Conservation (phyloP, 2,797 vertebrate genomes). For the Pipistrellus nathusii region DNA sequence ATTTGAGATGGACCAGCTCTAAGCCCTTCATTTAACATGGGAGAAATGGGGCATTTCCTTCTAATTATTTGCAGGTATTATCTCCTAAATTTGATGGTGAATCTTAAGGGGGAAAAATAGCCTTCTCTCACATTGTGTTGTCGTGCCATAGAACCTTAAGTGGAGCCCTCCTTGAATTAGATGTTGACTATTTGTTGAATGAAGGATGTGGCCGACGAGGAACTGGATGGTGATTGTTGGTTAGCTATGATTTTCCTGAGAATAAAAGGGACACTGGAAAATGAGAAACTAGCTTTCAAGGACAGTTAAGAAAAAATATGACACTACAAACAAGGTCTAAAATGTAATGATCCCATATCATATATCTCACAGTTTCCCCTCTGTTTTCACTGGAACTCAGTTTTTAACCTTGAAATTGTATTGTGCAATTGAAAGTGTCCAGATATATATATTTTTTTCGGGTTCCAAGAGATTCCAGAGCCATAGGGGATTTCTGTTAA, state of each 20-base stretch:
- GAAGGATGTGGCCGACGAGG: neutral
- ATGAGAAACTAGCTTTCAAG: neutral
- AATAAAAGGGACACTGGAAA: neutral
- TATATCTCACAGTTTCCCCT: neutral
- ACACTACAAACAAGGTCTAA: neutral
- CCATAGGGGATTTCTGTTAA: neutral
- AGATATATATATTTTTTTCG: neutral
- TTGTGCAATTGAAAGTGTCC: neutral
- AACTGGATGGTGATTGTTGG: neutral
- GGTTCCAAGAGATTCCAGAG: neutral
- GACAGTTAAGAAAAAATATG: neutral
- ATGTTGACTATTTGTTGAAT: neutral
- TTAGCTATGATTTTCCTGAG: neutral
- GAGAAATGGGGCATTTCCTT: neutral
- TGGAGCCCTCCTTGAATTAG: neutral
- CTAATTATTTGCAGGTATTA: slow-evolving; percentile 31
- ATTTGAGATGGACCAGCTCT: neutral
- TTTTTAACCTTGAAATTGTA: neutral
- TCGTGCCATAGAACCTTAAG: neutral
- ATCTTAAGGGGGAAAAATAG: neutral
- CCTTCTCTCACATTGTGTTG: neutral
- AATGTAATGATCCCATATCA: neutral
- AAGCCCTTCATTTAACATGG: slow-evolving; percentile 7
- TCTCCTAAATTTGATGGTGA: neutral
- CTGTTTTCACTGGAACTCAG: neutral